phyloP scores from a whole-genome alignment of 2,888 invertebrate genomes.

The Agriopis marginaria region DNA sequence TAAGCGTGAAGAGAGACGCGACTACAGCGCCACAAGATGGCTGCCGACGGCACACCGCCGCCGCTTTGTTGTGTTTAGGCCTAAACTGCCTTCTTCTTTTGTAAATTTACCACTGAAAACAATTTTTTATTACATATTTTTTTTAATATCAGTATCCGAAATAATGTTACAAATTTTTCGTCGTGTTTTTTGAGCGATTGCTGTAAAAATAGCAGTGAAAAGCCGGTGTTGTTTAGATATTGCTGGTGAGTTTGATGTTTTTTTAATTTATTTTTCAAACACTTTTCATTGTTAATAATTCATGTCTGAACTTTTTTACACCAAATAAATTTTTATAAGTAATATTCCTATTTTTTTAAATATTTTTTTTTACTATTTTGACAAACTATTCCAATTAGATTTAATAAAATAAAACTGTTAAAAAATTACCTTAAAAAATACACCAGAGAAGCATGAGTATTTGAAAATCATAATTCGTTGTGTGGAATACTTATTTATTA shows the following conservation, averaged over 20 bases:
- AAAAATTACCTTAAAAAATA: neutral
- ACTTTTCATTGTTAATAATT: conserved; percentile 16
- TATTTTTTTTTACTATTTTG: neutral
- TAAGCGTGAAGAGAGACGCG: conserved; percentile 75
- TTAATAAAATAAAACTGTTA: neutral
- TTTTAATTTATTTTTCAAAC: conserved; percentile 38
- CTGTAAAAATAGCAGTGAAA: conserved; percentile 48
- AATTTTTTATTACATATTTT: conserved; percentile 15
- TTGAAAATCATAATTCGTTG: too few species aligned
- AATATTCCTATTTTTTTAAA: neutral
- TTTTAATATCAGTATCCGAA: neutral
- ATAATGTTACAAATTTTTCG: neutral
- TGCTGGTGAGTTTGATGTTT: conserved; percentile 52
- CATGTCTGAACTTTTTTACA: neutral
- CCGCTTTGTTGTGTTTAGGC: conserved; percentile 82
- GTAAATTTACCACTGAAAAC: conserved; percentile 26
- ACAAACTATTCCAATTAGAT: neutral
- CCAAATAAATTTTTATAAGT: neutral
- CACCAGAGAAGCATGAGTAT: too few species aligned
- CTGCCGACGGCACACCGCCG: conserved; percentile 78
- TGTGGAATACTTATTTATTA: too few species aligned
- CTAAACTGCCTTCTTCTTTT: conserved; percentile 65
- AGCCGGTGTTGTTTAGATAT: conserved; percentile 55
- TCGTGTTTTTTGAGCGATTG: conserved; percentile 32
- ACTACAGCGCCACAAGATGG: conserved; percentile 85